Conservation (phyloP, 2,113 vertebrate genomes). For the Pandion haliaetus region DNA sequence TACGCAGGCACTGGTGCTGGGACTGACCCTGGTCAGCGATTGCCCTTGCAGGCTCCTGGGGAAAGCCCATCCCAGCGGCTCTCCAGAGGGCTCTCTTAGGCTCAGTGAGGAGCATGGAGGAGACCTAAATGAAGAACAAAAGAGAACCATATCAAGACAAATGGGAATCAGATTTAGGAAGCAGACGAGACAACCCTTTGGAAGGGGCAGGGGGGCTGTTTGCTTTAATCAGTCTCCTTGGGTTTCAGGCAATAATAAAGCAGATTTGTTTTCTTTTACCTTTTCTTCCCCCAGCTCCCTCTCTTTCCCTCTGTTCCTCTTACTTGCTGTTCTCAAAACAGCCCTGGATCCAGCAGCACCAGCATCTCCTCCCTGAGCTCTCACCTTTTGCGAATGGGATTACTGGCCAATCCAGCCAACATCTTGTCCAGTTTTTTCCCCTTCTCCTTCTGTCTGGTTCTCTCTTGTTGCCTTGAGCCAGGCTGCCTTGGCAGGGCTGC, state of each 20-base stretch:
- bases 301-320: neutral
- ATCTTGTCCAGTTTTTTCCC: neutral
- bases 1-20: neutral
- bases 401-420: neutral
- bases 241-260: conserved; percentile 3
- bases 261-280: neutral
- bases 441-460: neutral
- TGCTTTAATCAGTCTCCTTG: neutral
- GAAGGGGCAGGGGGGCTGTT: neutral
- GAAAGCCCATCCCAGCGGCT: neutral
- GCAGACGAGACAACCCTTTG: neutral
- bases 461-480: neutral
- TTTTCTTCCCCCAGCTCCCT: neutral
- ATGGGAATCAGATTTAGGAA: conserved; percentile 53
- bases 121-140: neutral
- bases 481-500: neutral
- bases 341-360: neutral
- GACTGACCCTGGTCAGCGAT: neutral
- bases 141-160: conserved; percentile 43
- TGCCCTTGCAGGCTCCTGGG: fast-evolving
- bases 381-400: neutral
- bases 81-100: neutral
- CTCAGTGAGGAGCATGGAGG: neutral
- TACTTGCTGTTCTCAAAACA: neutral
- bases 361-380: neutral